These are phyloP conservation scores for Limnephilus lunatus DNA, from an alignment of 2,888 invertebrate genomes.

Conservation along the genomic window DNA sequence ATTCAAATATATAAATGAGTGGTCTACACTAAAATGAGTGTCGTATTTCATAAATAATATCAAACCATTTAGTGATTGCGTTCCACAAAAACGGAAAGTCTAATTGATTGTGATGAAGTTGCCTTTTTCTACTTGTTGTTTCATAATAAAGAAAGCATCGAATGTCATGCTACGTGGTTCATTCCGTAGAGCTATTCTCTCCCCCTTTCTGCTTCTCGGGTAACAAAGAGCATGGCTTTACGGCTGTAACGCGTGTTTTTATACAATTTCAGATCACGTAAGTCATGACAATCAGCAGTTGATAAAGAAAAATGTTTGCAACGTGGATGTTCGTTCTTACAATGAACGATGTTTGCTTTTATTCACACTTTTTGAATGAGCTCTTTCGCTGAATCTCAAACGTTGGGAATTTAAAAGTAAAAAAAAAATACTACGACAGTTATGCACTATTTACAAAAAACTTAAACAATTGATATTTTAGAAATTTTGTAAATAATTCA, in stretches of 20 bases:
- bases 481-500: too few species aligned
- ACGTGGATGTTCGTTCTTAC: background rate
- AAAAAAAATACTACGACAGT: background rate
- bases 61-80: background rate
- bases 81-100: background rate
- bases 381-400: background rate
- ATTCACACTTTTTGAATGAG: background rate
- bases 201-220: background rate
- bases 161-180: background rate
- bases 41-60: background rate
- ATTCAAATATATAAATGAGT: background rate
- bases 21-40: background rate
- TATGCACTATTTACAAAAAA: too few species aligned
- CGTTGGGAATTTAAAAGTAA: background rate
- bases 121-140: background rate
- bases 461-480: too few species aligned
- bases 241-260: background rate
- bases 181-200: background rate
- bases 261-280: conserved; percentile 32
- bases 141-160: background rate
- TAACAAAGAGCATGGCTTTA: background rate
- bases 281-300: background rate
- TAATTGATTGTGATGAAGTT: background rate
- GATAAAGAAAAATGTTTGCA: conserved; percentile 11
- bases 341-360: background rate